Evolutionary conservation across 2,797 vertebrate genomes (phyloP).

Genomic region (Aplochiton taeniatus): DNA sequence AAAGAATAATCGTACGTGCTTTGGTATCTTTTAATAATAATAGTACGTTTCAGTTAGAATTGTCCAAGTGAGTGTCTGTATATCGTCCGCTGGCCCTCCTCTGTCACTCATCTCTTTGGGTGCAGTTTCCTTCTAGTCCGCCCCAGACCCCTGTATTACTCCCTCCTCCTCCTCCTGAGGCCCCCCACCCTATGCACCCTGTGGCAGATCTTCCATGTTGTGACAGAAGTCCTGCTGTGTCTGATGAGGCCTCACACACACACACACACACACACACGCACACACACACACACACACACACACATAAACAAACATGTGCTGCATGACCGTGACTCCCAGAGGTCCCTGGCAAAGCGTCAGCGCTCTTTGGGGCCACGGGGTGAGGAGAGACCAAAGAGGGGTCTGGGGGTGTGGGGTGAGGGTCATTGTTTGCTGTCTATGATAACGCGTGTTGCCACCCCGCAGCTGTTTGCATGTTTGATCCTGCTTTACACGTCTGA

Average conservation of each 20-base stretch:
- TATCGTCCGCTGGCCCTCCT: not conserved
- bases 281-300: conserved; percentile 26
- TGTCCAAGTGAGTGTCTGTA: no score
- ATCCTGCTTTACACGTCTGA: conserved; percentile 42
- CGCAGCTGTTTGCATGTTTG: conserved; percentile 73
- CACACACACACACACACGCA: conserved; percentile 25
- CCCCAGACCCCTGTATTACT: conserved; percentile 40
- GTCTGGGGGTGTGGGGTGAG: conserved; percentile 23
- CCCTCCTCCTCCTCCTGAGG: conserved; percentile 10
- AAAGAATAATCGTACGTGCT: no score
- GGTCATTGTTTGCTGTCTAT: conserved; percentile 66
- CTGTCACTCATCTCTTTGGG: not conserved
- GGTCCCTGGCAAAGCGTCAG: conserved; percentile 51
- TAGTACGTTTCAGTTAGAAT: no score
- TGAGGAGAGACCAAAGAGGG: not conserved
- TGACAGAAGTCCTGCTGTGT: conserved; percentile 66
- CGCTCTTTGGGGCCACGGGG: conserved; percentile 46
- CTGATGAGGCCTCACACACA: conserved; percentile 20
- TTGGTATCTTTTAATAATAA: no score
- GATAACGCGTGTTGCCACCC: conserved; percentile 63
- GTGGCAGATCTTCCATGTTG: conserved; percentile 61
- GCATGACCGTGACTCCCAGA: conserved; percentile 59
- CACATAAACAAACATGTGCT: conserved; percentile 30
- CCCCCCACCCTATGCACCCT: conserved; percentile 40
- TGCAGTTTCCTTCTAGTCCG: not conserved